phyloP scores from a whole-genome alignment of 2,888 invertebrate species.

The Drosophila rellima region DNA sequence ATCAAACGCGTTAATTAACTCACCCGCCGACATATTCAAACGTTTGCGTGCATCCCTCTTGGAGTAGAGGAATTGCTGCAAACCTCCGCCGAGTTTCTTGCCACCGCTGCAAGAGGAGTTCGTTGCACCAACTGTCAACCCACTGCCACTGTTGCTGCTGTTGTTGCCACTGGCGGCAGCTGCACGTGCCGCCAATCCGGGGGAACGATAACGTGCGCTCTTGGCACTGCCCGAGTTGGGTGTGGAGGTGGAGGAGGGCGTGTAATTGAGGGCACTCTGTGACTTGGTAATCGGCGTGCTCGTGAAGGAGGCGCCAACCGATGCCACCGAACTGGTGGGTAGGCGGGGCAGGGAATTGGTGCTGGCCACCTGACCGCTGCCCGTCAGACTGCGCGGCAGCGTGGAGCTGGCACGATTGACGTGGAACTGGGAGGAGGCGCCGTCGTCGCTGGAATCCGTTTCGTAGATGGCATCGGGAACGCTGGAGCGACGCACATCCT shows the following conservation, averaged over 20 bases:
- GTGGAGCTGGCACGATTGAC: conserved; percentile 87
- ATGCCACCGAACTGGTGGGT: conserved; percentile 86
- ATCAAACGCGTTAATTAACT: conserved; percentile 81
- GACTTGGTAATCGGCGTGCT: conserved; percentile 88
- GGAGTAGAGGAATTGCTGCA: conserved; percentile 89
- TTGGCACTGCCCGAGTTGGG: conserved; percentile 89
- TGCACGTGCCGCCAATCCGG: conserved; percentile 87
- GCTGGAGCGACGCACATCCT: conserved; percentile 87
- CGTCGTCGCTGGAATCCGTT: conserved; percentile 79
- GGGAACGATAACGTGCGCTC: conserved; percentile 94
- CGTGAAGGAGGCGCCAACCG: conserved; percentile 58
- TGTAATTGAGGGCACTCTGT: conserved; percentile 86
- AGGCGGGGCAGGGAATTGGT: conserved; percentile 93
- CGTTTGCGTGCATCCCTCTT: conserved; percentile 87
- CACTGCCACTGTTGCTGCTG: conserved; percentile 56
- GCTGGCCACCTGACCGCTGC: conserved; percentile 86
- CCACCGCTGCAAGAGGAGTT: conserved; percentile 86
- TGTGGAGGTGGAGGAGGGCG: conserved; percentile 72
- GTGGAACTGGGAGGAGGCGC: conserved; percentile 85
- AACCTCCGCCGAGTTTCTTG: conserved; percentile 89
- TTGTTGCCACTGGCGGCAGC: conserved; percentile 70
- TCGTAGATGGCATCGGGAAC: conserved; percentile 87
- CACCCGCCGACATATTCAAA: conserved; percentile 87
- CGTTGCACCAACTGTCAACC: conserved; percentile 1
- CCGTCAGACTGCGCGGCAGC: conserved; percentile 88